Base-by-base conservation (phyloP, 2,797 vertebrate genomes). In the Pogoniulus pusillus region DNA sequence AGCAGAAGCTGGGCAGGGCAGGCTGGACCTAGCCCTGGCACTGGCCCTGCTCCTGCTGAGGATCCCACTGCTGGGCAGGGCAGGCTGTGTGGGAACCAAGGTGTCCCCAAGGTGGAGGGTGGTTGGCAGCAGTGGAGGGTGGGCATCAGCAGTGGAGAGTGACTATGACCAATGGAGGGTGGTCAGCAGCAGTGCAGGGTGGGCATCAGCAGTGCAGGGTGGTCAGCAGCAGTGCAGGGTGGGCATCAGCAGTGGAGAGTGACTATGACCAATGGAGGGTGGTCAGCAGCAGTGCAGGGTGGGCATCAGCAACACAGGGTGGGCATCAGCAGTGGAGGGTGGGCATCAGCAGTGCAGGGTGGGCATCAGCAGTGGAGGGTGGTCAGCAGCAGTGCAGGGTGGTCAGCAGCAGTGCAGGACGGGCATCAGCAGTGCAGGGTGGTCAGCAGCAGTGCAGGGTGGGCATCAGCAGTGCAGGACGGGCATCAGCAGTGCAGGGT, bases 1-100 rank as follows among this genome's bases (percentile, higher is more conserved):
- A 5, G 53, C 32, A 65, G 58, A n/a, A 63, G 39, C n/a, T 1
- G 32, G 26, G 43, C 9, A 37, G 22, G 55, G 47, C 7, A 34
- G 54, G 26, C 0, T 3, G 51, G 76, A 34, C 14, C n/a, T n/a
- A n/a, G n/a, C n/a, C n/a, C n/a, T n/a, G n/a, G n/a, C n/a, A n/a
- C n/a, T n/a, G 39, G 41, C 15, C 6, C 14, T 53, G 60, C 15
- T 0, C 0, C 4, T 3, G 34, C 6, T n/a, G 54, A 27, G n/a
- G 10, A 5, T 75, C 55, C 59, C 43, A 17, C 12, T 53, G 0
- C 59, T 10, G 34, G 39, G 34, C 34, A 57, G 43, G 26, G 45
- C 22, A 32, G 4, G 11, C 29, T 70, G 65, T 35, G 1, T 10
- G 3, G 26, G 45, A 24, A 13, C 11, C 30, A 71, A 58, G 35